These are phyloP conservation scores for Machimus atricapillus DNA, from an alignment of 2,888 invertebrate genomes.

Conservation along the genomic window DNA sequence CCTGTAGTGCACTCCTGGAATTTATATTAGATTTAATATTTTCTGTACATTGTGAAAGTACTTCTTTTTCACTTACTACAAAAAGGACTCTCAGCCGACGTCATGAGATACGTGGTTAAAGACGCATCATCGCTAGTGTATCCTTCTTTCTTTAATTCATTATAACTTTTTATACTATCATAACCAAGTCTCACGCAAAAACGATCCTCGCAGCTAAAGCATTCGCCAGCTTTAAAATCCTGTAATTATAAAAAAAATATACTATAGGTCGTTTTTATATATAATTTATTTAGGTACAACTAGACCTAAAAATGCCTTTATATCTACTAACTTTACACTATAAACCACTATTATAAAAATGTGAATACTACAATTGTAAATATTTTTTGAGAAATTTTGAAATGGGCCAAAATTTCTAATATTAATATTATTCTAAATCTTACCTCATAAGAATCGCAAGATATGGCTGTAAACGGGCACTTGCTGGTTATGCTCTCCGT, in stretches of 20 bases:
- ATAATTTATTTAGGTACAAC: too few species aligned
- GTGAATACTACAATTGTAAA: too few species aligned
- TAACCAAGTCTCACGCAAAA: conserved; percentile 75
- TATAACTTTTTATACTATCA: conserved; percentile 67
- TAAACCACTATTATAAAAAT: too few species aligned
- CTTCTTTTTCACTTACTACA: conserved; percentile 72
- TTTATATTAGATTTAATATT: not conserved
- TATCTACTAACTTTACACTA: too few species aligned
- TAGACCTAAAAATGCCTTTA: too few species aligned
- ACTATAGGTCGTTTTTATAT: too few species aligned
- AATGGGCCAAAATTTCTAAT: too few species aligned
- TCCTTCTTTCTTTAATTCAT: conserved; percentile 62
- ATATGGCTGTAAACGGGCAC: conserved; percentile 80
- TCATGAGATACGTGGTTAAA: conserved; percentile 75
- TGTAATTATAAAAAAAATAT: conserved; percentile 56
- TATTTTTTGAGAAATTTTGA: too few species aligned
- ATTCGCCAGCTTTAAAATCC: conserved; percentile 74
- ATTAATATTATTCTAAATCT: conserved; percentile 42
- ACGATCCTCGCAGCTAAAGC: conserved; percentile 74
- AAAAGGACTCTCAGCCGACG: conserved; percentile 73
- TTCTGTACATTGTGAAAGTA: not conserved
- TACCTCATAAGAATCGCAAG: conserved; percentile 80
- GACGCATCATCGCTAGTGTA: conserved; percentile 64
- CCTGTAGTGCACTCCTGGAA: conserved; percentile 79
- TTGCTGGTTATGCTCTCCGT: conserved; percentile 80